Evolutionary conservation across 2,888 invertebrate species (phyloP), one percentile per base, ranked within the genome.

Genomic region (Erynnis tages): DNA sequence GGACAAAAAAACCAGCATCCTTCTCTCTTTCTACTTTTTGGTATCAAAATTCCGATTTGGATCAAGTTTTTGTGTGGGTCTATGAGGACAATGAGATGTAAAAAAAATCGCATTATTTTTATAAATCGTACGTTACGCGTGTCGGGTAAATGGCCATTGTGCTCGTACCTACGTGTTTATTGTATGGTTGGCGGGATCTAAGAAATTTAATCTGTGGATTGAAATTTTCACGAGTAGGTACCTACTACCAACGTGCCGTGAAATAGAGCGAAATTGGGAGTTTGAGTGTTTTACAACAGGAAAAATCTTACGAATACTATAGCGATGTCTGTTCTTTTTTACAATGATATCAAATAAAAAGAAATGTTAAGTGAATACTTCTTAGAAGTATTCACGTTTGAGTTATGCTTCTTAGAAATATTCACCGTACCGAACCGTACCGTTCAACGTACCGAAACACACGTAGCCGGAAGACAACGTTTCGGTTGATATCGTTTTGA

Each of bases 41-140:
- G 56, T 55, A 62, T 59, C 68, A 70, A 71, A 82, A 85, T 81
- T 80, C 74, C 72, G 72, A 82, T 82, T 77, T 76, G 74, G 80
- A 82, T 82, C 80, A 73, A 69, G 77, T 79, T 85, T 84, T 84
- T 81, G 72, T 80, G 61, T 63, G 67, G 67, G 23, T 78, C 78
- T 80, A 66, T 62, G 60, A 63, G 66, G 60, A 65, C 65, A 69
- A 72, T 71, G 63, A 34, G 8, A 54, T 60, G n/a, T 57, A 57
- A 76, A 75, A 73, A 68, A 69, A 62, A 68, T 65, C 16, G 71
- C 63, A 68, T 75, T 74, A 74, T 75, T 76, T 71, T 70, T 71
- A 67, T 59, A 63, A 71, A 75, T 75, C 74, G 72, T 72, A 76
- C 72, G 76, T 77, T 82, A 73, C 81, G 77, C 75, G 73, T 80